Conservation (phyloP, 2,888 invertebrate species). For the Conistra vaccinii region DNA sequence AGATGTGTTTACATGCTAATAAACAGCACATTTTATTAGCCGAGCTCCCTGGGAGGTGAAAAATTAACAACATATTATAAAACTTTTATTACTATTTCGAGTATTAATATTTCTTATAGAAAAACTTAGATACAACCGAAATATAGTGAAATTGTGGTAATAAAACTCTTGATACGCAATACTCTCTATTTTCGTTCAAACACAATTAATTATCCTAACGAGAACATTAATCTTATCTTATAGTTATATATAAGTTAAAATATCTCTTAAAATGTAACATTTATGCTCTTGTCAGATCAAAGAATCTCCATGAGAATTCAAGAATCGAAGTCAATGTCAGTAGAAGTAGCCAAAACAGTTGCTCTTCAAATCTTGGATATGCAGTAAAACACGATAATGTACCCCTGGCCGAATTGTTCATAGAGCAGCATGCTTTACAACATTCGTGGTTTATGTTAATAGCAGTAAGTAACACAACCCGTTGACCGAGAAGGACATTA, state of each 20-base stretch:
- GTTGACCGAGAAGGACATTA: slow-evolving; percentile 78
- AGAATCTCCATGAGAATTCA: slow-evolving; percentile 29
- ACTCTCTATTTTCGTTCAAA: neutral
- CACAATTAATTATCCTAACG: neutral
- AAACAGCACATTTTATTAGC: neutral
- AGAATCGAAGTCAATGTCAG: slow-evolving; percentile 41
- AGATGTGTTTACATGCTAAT: slow-evolving; percentile 2
- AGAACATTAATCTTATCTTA: neutral
- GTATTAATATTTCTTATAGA: neutral
- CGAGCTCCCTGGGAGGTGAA: neutral
- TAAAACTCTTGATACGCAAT: neutral
- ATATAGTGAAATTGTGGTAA: neutral
- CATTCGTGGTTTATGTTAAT: slow-evolving; percentile 68
- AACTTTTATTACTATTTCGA: neutral
- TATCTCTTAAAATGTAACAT: neutral
- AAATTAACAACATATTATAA: neutral
- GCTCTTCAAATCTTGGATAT: slow-evolving; percentile 28
- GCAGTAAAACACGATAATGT: slow-evolving; percentile 44
- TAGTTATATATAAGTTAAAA: neutral
- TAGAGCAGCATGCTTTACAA: slow-evolving; percentile 66
- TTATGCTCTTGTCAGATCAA: slow-evolving; percentile 45
- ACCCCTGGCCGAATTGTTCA: slow-evolving; percentile 72
- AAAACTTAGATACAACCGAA: neutral
- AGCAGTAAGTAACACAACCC: slow-evolving; percentile 70
- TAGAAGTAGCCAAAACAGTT: slow-evolving; percentile 28